A percentile compares a stretch with the other conserved stretches of the same genome.
Conservation (phyloP, 2,797 vertebrate genomes). For the Syndactyla subalaris region DNA sequence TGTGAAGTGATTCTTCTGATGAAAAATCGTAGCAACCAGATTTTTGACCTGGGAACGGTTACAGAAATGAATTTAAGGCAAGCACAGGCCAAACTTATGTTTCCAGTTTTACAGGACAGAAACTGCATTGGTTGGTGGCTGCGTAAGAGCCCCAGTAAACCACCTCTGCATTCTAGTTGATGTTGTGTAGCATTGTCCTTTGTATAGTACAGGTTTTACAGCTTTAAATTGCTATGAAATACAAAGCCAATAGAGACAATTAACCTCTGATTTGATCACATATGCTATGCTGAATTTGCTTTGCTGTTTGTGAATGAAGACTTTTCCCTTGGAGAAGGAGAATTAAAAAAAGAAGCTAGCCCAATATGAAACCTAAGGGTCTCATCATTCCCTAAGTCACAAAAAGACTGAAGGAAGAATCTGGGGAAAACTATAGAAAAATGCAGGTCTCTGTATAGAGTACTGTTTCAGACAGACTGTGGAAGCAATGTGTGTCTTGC, state of each 20-base stretch:
- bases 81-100: background rate
- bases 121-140: background rate
- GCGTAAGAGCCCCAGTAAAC: background rate
- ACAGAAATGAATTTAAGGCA: background rate
- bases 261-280: background rate
- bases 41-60: background rate
- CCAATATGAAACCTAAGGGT: background rate
- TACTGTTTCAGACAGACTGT: background rate
- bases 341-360: background rate
- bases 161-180: background rate
- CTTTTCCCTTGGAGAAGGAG: background rate
- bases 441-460: background rate
- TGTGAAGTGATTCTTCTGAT: background rate
- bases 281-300: background rate
- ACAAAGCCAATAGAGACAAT: background rate
- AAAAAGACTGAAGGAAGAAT: background rate
- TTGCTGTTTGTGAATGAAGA: background rate
- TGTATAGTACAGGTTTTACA: background rate
- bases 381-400: background rate
- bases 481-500: background rate
- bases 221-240: background rate
- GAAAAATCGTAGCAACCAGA: background rate
- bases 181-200: background rate
- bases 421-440: background rate
- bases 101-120: background rate